phyloP scores from a whole-genome alignment of 2,888 invertebrate genomes.

The Caenorhabditis parvicauda region DNA sequence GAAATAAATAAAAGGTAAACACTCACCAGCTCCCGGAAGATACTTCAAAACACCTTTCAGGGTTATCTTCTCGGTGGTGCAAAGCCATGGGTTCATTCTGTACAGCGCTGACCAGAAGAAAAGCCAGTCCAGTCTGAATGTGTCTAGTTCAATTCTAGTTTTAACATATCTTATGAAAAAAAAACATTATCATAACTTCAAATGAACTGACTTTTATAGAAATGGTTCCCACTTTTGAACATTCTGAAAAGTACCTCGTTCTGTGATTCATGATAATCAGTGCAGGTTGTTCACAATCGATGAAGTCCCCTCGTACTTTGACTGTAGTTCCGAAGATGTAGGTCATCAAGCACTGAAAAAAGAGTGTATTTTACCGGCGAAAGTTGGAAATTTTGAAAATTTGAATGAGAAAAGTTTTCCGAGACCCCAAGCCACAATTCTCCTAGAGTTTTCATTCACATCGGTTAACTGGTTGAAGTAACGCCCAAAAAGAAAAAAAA shows the following conservation, averaged over 20 bases:
- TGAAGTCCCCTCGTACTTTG: conserved; percentile 50
- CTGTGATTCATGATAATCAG: conserved; percentile 85
- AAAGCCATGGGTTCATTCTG: conserved; percentile 70
- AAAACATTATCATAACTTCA: background rate
- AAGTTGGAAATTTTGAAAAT: too few relatives aligned
- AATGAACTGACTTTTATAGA: too few relatives aligned
- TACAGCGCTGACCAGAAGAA: conserved; percentile 83
- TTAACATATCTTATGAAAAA: too few relatives aligned
- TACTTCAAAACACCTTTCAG: conserved; percentile 69
- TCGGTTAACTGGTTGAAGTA: background rate
- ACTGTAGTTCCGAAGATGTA: conserved; percentile 52
- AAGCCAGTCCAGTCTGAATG: conserved; percentile 80
- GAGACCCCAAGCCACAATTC: too few relatives aligned
- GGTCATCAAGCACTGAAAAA: conserved; percentile 51
- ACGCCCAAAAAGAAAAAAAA: background rate
- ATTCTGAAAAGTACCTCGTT: conserved; percentile 29
- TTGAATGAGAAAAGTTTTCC: too few relatives aligned
- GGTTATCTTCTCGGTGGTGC: conserved; percentile 74
- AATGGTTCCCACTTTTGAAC: background rate
- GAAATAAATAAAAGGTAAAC: too few relatives aligned
- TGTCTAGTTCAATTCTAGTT: too few relatives aligned
- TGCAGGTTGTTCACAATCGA: conserved; percentile 71
- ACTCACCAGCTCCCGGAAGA: conserved; percentile 47
- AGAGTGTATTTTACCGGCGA: background rate
- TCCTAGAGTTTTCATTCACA: background rate